phyloP scores from a whole-genome alignment of 2,113 vertebrate genomes.

The Mirounga angustirostris region DNA sequence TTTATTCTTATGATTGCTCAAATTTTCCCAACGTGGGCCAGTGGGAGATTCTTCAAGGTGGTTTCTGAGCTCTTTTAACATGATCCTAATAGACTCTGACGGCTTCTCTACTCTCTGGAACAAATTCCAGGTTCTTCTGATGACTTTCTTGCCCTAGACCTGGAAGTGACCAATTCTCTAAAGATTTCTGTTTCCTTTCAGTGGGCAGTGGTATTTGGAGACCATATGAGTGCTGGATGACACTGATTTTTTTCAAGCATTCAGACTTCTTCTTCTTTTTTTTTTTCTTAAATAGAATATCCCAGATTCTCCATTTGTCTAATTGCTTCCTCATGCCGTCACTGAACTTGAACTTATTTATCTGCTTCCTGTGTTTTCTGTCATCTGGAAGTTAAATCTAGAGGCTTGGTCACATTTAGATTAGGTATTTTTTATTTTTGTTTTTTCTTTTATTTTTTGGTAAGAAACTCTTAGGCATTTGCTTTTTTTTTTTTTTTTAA shows the following conservation, averaged over 20 bases:
- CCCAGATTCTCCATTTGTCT: neutral
- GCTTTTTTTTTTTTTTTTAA: slow-evolving; percentile 49
- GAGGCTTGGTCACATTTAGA: neutral
- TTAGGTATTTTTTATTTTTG: neutral
- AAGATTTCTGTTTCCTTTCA: neutral
- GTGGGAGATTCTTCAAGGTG: neutral
- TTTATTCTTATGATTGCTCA: neutral
- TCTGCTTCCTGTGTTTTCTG: neutral
- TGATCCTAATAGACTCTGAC: neutral
- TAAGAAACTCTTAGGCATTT: neutral
- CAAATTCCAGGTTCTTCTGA: too few species aligned
- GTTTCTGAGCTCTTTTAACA: neutral
- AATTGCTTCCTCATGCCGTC: neutral
- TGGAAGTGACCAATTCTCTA: neutral
- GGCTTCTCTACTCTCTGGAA: neutral
- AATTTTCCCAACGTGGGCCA: neutral
- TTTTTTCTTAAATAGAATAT: neutral
- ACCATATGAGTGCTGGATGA: neutral
- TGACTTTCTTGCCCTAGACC: neutral
- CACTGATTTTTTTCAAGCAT: neutral
- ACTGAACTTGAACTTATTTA: neutral
- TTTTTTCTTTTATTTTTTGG: neutral
- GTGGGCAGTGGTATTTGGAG: neutral
- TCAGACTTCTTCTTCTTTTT: neutral
- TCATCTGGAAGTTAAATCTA: neutral